Evolutionary conservation across 2,797 vertebrate species (phyloP), one percentile per base, ranked within the genome.

Genomic region (Lemur catta): DNA sequence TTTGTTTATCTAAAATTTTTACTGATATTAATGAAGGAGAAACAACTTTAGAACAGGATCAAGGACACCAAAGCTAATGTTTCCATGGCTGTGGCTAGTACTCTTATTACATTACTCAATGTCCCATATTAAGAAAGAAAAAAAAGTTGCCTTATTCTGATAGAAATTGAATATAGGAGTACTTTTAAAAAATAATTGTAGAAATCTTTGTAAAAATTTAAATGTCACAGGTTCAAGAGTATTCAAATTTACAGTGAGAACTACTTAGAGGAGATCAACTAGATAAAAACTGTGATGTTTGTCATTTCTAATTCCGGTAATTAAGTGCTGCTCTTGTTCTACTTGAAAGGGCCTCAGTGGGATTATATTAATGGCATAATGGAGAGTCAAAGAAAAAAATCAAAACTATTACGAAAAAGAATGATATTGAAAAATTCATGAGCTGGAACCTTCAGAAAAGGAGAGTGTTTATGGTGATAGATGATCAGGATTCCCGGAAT

Each of bases 291-390:
- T 85, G 95, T 98, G 98, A 98, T 98, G 98, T 98, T 98, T 99
- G 97, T 99, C 96, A 98, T 98, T 98, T 98, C 91, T 98, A 98
- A 98, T 98, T 98, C 98, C 65, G 24, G 97, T 98, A 99, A 99
- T 99, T 98, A 98, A 98, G 98, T 98, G 98, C 97, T 98, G 93
- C 96, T 98, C 97, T 98, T 96, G 57, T 98, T 98, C 98, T 98
- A 98, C 97, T 98, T 98, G 98, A 98, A 98, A 97, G 98, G 87
- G 97, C 94, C 98, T 98, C 98, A 92, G 72, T 98, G 98, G 98
- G 97, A 98, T 98, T 98, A 97, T 98, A 98, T 97, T 98, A 98
- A 98, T 98, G 98, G 97, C 96, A 98, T 98, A 98, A 98, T 98
- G 98, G 97, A 98, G 98, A 98, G 98, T 96, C 97, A 97, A 98